A percentile compares a stretch with the other conserved stretches of the same genome.
Conservation (phyloP, 2,113 vertebrate species). For the Amblyornis subalaris region DNA sequence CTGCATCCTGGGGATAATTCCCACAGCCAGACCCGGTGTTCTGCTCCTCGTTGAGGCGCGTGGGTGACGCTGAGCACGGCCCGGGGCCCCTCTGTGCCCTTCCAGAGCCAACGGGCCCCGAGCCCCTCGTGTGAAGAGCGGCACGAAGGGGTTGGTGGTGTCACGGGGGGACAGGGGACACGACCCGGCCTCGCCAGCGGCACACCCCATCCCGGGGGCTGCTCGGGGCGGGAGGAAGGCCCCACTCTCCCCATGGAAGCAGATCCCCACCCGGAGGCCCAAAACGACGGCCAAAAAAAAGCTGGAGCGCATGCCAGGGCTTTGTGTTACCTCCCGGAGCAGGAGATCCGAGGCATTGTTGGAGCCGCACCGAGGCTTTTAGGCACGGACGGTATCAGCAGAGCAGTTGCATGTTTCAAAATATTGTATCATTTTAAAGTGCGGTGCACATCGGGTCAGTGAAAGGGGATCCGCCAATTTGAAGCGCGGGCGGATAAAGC, state of each 20-base stretch:
- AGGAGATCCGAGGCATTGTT: neutral
- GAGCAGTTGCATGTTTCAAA: conserved; percentile 44
- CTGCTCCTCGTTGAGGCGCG: fast-evolving
- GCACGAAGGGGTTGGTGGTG: fast-evolving
- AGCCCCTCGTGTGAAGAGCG: fast-evolving
- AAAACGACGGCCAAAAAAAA: neutral
- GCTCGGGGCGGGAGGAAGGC: neutral
- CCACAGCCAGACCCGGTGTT: neutral
- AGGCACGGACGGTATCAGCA: conserved; percentile 48
- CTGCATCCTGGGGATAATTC: fast-evolving
- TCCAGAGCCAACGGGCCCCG: fast-evolving
- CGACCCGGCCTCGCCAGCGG: neutral
- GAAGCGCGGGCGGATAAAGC: conserved; percentile 80
- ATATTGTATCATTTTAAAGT: conserved; percentile 53
- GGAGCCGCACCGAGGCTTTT: conserved; percentile 6
- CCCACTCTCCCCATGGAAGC: fast-evolving
- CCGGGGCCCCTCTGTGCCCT: fast-evolving
- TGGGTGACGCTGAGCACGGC: neutral
- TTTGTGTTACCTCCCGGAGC: conserved; percentile 4
- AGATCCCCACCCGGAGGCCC: neutral
- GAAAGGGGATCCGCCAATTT: conserved; percentile 70
- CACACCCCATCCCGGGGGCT: fast-evolving
- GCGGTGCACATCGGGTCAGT: conserved; percentile 48
- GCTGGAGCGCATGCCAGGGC: neutral
- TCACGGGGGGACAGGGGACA: fast-evolving